Conservation (phyloP, 1,140 invertebrate genomes). For the Mycetomoellerius zeteki region DNA sequence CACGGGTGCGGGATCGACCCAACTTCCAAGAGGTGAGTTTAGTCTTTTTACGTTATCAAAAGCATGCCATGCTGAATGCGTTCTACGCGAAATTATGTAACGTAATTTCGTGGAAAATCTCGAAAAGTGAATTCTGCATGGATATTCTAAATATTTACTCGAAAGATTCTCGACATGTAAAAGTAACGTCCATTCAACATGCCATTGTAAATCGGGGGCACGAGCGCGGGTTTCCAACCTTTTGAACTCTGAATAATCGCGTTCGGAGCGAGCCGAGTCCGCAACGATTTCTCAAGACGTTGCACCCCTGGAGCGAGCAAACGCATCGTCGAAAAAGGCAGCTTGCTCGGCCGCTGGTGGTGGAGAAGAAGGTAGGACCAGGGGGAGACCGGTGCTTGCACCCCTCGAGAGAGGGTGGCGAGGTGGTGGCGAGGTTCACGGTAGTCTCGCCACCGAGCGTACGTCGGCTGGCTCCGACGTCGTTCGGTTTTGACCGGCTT, state of each 20-base stretch:
- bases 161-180: background rate
- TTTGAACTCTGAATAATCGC: background rate
- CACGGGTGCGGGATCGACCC: background rate
- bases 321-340: constrained; percentile 17
- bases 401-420: constrained; percentile 33
- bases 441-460: constrained; percentile 52
- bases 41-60: background rate
- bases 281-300: constrained; percentile 53
- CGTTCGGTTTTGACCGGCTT: constrained; percentile 65
- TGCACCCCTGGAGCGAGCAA: constrained; percentile 35
- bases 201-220: background rate
- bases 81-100: background rate
- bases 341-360: background rate
- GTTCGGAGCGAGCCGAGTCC: background rate
- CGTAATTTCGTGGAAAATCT: background rate
- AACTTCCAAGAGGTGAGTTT: background rate
- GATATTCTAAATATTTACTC: background rate
- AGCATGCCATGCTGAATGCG: background rate
- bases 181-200: background rate
- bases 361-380: constrained; percentile 48
- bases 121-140: background rate
- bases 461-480: constrained; percentile 60
- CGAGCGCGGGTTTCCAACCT: background rate
- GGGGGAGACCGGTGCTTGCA: constrained; percentile 65
- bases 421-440: constrained; percentile 39